Conservation (phyloP, 2,888 invertebrate genomes). For the Drosophila acutilabella region DNA sequence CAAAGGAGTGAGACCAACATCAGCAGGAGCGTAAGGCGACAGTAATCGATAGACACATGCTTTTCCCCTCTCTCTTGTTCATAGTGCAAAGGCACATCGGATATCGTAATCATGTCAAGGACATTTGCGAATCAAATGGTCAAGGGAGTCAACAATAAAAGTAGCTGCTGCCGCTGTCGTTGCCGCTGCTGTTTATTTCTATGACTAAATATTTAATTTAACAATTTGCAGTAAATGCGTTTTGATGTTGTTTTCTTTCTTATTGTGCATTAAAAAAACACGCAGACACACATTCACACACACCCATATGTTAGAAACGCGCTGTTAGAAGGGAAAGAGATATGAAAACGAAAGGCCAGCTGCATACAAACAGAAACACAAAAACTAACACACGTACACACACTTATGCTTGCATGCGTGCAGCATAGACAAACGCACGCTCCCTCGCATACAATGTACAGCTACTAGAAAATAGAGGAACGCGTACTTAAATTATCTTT, state of each 20-base stretch:
- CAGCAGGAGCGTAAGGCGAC: slow-evolving; percentile 23
- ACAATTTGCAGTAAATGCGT: slow-evolving; percentile 59
- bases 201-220: slow-evolving; percentile 62
- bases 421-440: slow-evolving; percentile 25
- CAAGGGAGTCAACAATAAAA: slow-evolving; percentile 21
- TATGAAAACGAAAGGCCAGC: slow-evolving; percentile 39
- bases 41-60: slow-evolving; percentile 44
- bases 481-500: slow-evolving; percentile 39
- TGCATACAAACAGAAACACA: slow-evolving; percentile 37
- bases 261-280: slow-evolving; percentile 57
- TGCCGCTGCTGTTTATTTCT: slow-evolving; percentile 19
- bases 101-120: slow-evolving; percentile 54
- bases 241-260: slow-evolving; percentile 50
- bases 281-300: slow-evolving; percentile 36
- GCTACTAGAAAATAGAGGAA: slow-evolving; percentile 58
- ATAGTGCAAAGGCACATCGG: slow-evolving; percentile 26
- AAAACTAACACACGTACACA: neutral
- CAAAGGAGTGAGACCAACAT: slow-evolving; percentile 7
- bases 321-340: slow-evolving; percentile 7
- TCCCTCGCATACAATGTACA: slow-evolving; percentile 54
- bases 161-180: slow-evolving; percentile 1
- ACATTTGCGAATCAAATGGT: slow-evolving; percentile 37
- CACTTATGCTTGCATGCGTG: slow-evolving; percentile 8
- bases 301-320: slow-evolving; percentile 18
- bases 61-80: neutral